Evolutionary conservation across 2,888 invertebrate genomes (phyloP), one percentile per base, ranked within the genome.

Genomic region (Gibbula magus): DNA sequence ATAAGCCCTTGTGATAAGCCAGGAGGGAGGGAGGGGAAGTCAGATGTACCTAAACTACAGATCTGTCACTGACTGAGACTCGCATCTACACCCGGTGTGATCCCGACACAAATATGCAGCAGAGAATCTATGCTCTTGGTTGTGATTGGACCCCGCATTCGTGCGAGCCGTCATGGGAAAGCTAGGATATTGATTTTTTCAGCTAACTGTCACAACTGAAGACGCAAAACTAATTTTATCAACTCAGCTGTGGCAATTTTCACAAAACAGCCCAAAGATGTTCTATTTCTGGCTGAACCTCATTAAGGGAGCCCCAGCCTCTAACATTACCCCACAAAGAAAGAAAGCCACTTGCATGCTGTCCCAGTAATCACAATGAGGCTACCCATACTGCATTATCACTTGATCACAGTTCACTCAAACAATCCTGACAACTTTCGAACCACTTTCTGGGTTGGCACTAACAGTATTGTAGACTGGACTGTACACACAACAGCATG

Each of bases 231-330:
- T 61, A 61, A 61, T 61, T 61, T 61, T 61, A 61, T 61, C 61
- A 61, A 29, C 61, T 61, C 29, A 61, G 61, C 29, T 61, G 61
- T 25, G 61, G 25, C 61, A 61, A 61, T 61, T 61, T 61, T 61
- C 61, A 61, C 61, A 61, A 61, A 61, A 61, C 61, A 61, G 61
- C 61, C 61, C 61, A 61, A 61, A 61, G 61, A 61, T 18, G n/a
- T 61, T 61, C 61, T 61, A 61, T 61, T 61, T 61, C 22, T 61
- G 61, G 61, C 61, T 61, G 25, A 22, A 10, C 16, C 61, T 61
- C 61, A 61, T 61, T 61, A 61, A 29, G 29, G 16, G 29, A 61
- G 25, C 25, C 61, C 61, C 13, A 61, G 29, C 10, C 61, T 25
- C 29, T n/a, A 61, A 61, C 61, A 61, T 25, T 16, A 25, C 16